Evolutionary conservation across 2,888 invertebrate genomes (phyloP).

Genomic region (Orchestes rusci): DNA sequence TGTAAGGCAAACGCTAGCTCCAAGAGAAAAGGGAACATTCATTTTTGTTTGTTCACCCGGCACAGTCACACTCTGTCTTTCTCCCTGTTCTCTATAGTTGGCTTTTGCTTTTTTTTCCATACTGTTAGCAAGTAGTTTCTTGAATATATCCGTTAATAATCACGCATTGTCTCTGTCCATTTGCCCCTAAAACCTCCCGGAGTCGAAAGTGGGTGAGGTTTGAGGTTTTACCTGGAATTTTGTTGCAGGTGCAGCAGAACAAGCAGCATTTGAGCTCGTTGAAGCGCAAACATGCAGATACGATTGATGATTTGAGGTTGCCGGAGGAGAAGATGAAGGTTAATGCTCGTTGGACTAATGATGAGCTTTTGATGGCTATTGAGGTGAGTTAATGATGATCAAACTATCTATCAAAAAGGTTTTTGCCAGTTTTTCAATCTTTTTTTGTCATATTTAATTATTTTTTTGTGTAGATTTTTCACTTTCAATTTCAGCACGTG

Average conservation of each 20-base stretch:
- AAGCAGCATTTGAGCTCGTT: constrained; percentile 85
- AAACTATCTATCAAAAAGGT: neutral
- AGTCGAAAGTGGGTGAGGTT: no score
- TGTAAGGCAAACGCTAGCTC: constrained; percentile 17
- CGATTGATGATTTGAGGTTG: constrained; percentile 43
- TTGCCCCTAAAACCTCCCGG: no score
- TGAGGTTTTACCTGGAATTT: no score
- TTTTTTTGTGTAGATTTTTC: no score
- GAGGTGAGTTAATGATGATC: constrained; percentile 55
- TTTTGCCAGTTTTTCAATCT: neutral
- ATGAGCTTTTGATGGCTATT: constrained; percentile 84
- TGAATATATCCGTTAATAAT: no score
- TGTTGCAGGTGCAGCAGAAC: constrained; percentile 82
- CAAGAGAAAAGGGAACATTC: constrained; percentile 19
- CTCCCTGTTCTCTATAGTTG: constrained; percentile 22
- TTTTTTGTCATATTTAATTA: no score
- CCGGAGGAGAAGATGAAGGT: constrained; percentile 50
- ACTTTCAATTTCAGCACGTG: neutral
- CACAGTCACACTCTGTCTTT: constrained; percentile 19
- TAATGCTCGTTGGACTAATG: constrained; percentile 82
- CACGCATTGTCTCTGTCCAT: no score
- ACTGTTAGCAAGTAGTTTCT: no score
- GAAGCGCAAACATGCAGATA: constrained; percentile 63
- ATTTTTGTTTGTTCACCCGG: constrained; percentile 3
- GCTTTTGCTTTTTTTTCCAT: constrained; percentile 14